Base-by-base conservation (phyloP, 1,140 invertebrate species). In the Lordiphosa mommai region DNA sequence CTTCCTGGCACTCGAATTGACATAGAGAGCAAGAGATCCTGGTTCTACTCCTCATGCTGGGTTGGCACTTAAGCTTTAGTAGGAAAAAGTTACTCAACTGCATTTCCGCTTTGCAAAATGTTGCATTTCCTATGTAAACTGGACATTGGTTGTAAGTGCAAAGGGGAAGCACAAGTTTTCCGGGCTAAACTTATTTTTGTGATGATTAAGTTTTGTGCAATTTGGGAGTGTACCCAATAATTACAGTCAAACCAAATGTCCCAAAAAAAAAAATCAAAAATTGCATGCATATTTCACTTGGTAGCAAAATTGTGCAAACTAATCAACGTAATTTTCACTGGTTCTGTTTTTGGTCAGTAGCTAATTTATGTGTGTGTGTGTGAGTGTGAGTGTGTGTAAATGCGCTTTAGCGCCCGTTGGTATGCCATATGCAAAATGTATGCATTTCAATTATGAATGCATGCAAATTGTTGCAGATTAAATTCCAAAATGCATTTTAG, bases 51-150 rank as follows among this genome's bases (percentile, higher is more conserved):
- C 23, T 27, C 6, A 1, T 7, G 23, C 6, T 27, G 6, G 23
- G 23, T 27, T 27, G 23, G 23, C 23, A 27, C 23, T 27, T 27
- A 27, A 27, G 23, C 23, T 27, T 27, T 27, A 27, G 23, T 7
- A 7, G 23, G 41, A 23, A 63, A 68, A 72, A 73, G 63, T 73
- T 73, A 47, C 51, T 73, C 51, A 50, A 67, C 41, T 73, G 70
- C 70, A 73, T 64, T 74, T 74, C 71, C 71, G 47, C 49, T 40
- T 40, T 69, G 49, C 59, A 56, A 74, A 74, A 74, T 74, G 71
- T 69, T 74, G 71, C 71, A 74, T 74, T 74, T 74, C 71, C 72
- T 70, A 27, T 27, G 23, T 27, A 7, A 27, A 27, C 23, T 27
- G 23, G 23, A 27, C 23, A 4, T 27, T 27, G 23, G 6, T 1